Evolutionary conservation across 1,140 invertebrate species (phyloP), one percentile per base, ranked within the genome.

Genomic region (Leptopilina boulardi): DNA sequence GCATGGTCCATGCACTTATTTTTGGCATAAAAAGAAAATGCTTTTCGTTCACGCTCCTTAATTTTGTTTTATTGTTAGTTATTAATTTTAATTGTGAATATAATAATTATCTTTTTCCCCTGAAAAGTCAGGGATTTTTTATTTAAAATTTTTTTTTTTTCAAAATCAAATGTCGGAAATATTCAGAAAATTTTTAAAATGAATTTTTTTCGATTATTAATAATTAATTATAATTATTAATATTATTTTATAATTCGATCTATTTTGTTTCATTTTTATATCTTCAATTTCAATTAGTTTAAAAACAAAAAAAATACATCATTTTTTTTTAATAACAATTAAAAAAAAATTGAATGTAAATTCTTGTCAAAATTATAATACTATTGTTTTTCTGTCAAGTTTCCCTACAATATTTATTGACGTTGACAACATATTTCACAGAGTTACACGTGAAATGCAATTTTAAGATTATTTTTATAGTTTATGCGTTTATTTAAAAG

Each of bases 401-500:
- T 42, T 18, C 15, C 47, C n/a, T 51, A 6, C 15, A 51, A 51
- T n/a, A n/a, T 51, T 51, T 51, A 51, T 51, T n/a, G n/a, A 18
- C n/a, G n/a, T 3, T n/a, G 47, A n/a, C 47, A 18, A 51, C 47
- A 51, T 51, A 47, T 51, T 18, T 51, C n/a, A 8, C n/a, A 51
- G 15, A 6, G 15, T 18, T n/a, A n/a, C 47, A n/a, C 47, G 47
- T 51, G 18, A 51, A 51, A 8, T 51, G 47, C 47, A 51, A 18
- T 51, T 51, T 51, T 51, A 51, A 51, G 18, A 18, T 18, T 51
- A 51, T 51, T 51, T 51, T 51, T 51, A 51, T 51, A n/a, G 47
- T 51, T 51, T 51, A 51, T 51, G 47, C 15, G 47, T 51, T 51
- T 51, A 51, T 51, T 51, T 51, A n/a, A 51, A 51, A 51, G 47